Evolutionary conservation across 2,888 invertebrate genomes (phyloP).

Genomic region (Dolichopus griseipennis): DNA sequence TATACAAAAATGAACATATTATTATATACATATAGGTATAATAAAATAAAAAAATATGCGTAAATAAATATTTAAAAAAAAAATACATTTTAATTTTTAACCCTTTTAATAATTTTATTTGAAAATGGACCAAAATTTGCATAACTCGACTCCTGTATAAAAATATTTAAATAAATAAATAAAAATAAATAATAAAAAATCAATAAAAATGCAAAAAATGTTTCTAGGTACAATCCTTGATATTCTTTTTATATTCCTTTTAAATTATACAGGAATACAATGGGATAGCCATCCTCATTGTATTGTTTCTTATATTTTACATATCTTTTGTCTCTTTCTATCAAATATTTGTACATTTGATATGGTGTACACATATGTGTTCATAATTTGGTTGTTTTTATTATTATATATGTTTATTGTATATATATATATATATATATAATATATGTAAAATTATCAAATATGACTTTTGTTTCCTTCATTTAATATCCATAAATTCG

Average conservation of each 20-base stretch:
- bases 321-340: too few relatives aligned
- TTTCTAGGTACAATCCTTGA: too few relatives aligned
- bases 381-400: too few relatives aligned
- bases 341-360: too few relatives aligned
- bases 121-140: neutral
- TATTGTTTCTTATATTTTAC: too few relatives aligned
- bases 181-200: neutral
- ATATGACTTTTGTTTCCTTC: neutral
- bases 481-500: neutral
- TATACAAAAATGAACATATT: neutral
- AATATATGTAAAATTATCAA: neutral
- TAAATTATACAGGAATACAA: too few relatives aligned
- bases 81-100: neutral
- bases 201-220: neutral
- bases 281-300: too few relatives aligned
- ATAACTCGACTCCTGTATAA: neutral
- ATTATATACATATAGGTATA: too few relatives aligned
- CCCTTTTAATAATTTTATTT: neutral
- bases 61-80: neutral
- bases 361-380: too few relatives aligned
- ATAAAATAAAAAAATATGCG: neutral
- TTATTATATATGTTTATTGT: neutral
- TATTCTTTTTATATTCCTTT: too few relatives aligned
- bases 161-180: too few relatives aligned
- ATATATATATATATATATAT: neutral